Percentiles rank a stretch among this genome's conserved stretches.
These are phyloP conservation scores for Thymelicus sylvestris DNA, from an alignment of 2,888 invertebrate species.

Conservation along the genomic window DNA sequence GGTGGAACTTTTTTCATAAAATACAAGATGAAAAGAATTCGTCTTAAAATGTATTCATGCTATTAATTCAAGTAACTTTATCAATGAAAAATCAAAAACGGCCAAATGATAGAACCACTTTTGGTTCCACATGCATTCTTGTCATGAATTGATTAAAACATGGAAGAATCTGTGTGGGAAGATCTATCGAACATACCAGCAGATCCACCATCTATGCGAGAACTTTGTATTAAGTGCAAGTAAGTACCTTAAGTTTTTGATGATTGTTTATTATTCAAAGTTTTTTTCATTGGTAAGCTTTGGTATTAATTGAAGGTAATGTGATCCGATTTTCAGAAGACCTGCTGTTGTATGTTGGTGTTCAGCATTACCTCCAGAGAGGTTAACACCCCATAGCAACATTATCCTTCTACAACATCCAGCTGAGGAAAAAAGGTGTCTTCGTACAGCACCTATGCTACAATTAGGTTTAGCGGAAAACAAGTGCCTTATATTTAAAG, in stretches of 20 bases:
- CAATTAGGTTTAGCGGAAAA: conserved; percentile 89
- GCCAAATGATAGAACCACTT: background rate
- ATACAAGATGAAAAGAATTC: conserved; percentile 3
- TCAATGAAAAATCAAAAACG: background rate
- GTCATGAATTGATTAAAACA: conserved; percentile 41
- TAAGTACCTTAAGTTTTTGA: conserved; percentile 65
- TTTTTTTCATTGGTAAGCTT: too few relatives aligned
- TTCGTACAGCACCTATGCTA: conserved; percentile 96
- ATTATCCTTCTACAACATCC: conserved; percentile 96
- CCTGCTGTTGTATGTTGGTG: conserved; percentile 97
- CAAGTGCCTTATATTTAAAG: conserved; percentile 91
- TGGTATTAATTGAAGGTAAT: conserved; percentile 1
- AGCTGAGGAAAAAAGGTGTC: conserved; percentile 94
- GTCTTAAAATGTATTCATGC: background rate
- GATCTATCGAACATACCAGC: conserved; percentile 90
- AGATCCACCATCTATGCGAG: conserved; percentile 90
- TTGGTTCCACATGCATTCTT: background rate
- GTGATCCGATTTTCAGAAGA: conserved; percentile 84
- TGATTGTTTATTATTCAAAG: background rate
- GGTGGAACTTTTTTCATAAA: background rate
- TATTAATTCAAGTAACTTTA: background rate
- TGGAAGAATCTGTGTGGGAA: conserved; percentile 85
- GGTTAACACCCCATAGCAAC: conserved; percentile 87
- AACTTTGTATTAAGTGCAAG: conserved; percentile 90
- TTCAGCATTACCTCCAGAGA: conserved; percentile 89